Evolutionary conservation across 2,888 invertebrate genomes (phyloP), one percentile per base, ranked within the genome.

Genomic region (Bhutanitis thaidina): DNA sequence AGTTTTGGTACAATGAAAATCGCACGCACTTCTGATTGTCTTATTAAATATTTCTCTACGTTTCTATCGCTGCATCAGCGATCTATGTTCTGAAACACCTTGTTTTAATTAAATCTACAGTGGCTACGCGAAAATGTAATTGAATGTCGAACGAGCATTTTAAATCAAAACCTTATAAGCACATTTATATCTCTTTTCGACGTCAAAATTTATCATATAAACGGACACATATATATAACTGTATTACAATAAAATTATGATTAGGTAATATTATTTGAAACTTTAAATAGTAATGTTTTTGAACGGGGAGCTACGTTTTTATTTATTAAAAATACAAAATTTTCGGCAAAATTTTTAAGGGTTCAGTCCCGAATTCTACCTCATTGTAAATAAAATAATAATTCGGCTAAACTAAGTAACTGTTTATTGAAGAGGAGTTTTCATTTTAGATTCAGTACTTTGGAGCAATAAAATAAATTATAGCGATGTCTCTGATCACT

Each of bases 381-480:
- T 89, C 88, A 87, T 83, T 89, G 86, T 88, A 87, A 69, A 85
- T 87, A 85, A 67, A 64, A 58, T 72, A 57, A 71, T 51, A 32
- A 79, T 82, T 87, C 80, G 81, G 80, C 82, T 85, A 81, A 78
- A 80, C 62, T 83, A 84, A 81, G 77, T 71, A 71, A 73, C 4
- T n/a, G 3, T 20, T 14, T n/a, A 16, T 38, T n/a, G 14, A 59
- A 61, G 71, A 7, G 67, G 68, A 63, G 67, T 74, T 73, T 64
- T 62, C 70, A 68, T 75, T 75, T 69, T 62, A 64, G 69, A 63
- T 62, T 58, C 64, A 20, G 68, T 64, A 65, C 58, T 67, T 74
- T 65, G 66, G 66, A 87, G 84, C 84, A 86, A 87, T 84, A 84
- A 82, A 76, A 74, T 71, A 60, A 56, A 59, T 59, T 58, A 61